phyloP scores from a whole-genome alignment of 2,797 vertebrate species.

The Sebastes minor region DNA sequence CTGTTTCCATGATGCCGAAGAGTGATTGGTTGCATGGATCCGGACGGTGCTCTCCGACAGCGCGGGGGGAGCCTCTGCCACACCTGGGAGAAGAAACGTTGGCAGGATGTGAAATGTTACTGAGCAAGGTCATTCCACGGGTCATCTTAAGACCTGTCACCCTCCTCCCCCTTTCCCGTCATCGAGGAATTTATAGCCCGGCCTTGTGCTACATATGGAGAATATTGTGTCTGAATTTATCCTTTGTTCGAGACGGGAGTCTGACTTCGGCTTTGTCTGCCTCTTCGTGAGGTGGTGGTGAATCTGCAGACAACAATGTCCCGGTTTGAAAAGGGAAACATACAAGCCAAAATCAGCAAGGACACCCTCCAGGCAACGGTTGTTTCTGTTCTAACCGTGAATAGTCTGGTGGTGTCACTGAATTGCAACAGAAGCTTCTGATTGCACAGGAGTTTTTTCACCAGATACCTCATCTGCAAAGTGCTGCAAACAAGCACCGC shows the following conservation, averaged over 20 bases:
- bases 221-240: slow-evolving; percentile 53
- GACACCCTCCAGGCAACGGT: slow-evolving; percentile 1
- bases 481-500: slow-evolving; percentile 60
- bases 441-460: slow-evolving; percentile 20
- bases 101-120: slow-evolving; percentile 76
- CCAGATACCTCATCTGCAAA: slow-evolving; percentile 59
- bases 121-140: slow-evolving; percentile 73
- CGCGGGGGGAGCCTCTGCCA: slow-evolving; percentile 34
- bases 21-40: slow-evolving; percentile 75
- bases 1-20: slow-evolving; percentile 68
- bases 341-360: background rate
- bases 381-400: background rate
- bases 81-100: slow-evolving; percentile 75
- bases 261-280: slow-evolving; percentile 57
- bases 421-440: slow-evolving; percentile 1
- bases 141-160: slow-evolving; percentile 67
- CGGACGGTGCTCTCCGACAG: slow-evolving; percentile 62
- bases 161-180: background rate
- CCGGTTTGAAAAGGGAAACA: slow-evolving; percentile 18
- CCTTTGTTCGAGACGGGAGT: slow-evolving; percentile 51
- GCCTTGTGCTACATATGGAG: slow-evolving; percentile 36
- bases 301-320: slow-evolving; percentile 52
- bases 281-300: slow-evolving; percentile 22
- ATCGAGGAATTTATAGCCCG: slow-evolving; percentile 41
- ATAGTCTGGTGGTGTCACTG: slow-evolving; percentile 7